phyloP scores from a whole-genome alignment of 2,797 vertebrate species.

The Alfaro cultratus region DNA sequence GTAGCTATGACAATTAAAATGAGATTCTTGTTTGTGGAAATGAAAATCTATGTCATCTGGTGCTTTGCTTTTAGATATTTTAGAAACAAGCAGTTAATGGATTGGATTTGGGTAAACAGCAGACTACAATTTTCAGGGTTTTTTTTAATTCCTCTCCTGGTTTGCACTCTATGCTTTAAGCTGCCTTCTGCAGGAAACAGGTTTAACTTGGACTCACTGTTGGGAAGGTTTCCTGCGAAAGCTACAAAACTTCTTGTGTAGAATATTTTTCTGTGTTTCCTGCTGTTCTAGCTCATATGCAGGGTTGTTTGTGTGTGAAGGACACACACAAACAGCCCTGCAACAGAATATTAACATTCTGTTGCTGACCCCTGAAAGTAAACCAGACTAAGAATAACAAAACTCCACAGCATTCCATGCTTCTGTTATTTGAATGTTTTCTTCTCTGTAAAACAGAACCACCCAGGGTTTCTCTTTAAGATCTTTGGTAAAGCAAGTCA shows the following conservation, averaged over 20 bases:
- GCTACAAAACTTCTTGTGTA: constrained; percentile 19
- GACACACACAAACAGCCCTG: neutral
- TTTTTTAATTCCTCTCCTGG: constrained; percentile 9
- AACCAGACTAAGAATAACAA: constrained; percentile 41
- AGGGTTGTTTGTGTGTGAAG: constrained; percentile 30
- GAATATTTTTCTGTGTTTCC: constrained; percentile 37
- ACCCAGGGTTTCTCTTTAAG: constrained; percentile 36
- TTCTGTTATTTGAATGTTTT: constrained; percentile 33
- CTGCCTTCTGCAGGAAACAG: constrained; percentile 34
- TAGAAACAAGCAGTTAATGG: neutral
- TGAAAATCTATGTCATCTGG: neutral
- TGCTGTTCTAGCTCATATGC: constrained; percentile 47
- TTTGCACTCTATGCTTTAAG: constrained; percentile 10
- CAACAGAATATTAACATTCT: constrained; percentile 54
- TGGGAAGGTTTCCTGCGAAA: constrained; percentile 31
- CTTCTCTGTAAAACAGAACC: constrained; percentile 21
- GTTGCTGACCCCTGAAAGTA: constrained; percentile 47
- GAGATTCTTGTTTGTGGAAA: constrained; percentile 6
- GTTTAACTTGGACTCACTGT: constrained; percentile 41
- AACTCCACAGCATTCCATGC: constrained; percentile 46
- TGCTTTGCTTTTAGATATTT: neutral
- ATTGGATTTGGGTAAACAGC: constrained; percentile 1
- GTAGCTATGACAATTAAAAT: constrained; percentile 18
- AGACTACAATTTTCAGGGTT: constrained; percentile 4
- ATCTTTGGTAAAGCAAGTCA: constrained; percentile 26